These are phyloP conservation scores for Hirtodrosophila cameraria DNA, from an alignment of 2,888 invertebrate species.

Conservation along the genomic window DNA sequence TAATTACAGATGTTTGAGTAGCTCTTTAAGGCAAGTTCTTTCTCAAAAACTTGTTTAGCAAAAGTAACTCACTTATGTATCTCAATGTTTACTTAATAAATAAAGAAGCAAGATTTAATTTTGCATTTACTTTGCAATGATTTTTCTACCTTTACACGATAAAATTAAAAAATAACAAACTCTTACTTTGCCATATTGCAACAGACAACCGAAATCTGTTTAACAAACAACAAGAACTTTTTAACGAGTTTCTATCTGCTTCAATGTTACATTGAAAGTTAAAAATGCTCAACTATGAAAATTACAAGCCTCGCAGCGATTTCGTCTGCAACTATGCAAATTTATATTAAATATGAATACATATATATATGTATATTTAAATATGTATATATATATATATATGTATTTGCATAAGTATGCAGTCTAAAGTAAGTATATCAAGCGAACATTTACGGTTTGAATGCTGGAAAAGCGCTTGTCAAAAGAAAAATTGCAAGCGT, in stretches of 20 bases:
- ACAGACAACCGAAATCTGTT: no score
- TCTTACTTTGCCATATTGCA: no score
- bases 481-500: conserved; percentile 19
- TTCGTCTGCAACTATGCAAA: conserved; percentile 44
- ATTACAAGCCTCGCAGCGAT: conserved; percentile 37
- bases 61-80: no score
- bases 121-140: no score
- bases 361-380: conserved; percentile 14
- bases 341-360: conserved; percentile 60
- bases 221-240: background rate
- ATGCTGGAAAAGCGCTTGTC: conserved; percentile 1
- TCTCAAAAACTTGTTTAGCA: no score
- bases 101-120: no score
- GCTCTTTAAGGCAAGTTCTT: no score
- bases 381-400: conserved; percentile 38
- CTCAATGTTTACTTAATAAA: no score
- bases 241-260: background rate
- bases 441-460: background rate
- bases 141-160: no score
- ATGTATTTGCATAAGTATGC: no score
- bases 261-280: background rate
- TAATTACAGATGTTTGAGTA: no score
- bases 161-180: no score
- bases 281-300: conserved; percentile 28
- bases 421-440: conserved; percentile 5